These are phyloP conservation scores for Eptesicus fuscus DNA, from an alignment of 2,113 vertebrate species.

Conservation along the genomic window DNA sequence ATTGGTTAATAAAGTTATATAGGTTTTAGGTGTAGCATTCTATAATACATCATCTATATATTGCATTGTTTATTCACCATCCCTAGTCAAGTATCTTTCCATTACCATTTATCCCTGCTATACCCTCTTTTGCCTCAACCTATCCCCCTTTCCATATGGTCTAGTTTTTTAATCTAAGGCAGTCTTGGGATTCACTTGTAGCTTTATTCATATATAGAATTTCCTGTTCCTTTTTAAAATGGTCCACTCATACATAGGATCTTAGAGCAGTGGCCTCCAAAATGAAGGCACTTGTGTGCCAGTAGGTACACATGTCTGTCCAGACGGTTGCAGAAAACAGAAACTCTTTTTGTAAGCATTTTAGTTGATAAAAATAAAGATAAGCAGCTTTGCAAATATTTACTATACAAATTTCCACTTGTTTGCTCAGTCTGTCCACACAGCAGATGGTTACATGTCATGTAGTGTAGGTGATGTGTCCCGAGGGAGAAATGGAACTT, in stretches of 20 bases:
- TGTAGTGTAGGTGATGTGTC: background rate
- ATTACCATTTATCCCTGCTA: background rate
- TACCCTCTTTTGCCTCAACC: background rate
- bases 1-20: background rate
- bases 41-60: background rate
- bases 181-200: background rate
- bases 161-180: background rate
- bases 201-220: background rate
- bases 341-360: background rate
- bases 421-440: background rate
- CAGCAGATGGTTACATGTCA: background rate
- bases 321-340: background rate
- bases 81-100: background rate
- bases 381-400: conserved; percentile 1
- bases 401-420: background rate
- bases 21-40: background rate
- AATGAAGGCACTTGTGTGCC: background rate
- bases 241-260: background rate
- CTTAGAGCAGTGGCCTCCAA: background rate
- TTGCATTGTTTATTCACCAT: background rate
- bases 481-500: background rate
- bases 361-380: background rate
- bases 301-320: background rate
- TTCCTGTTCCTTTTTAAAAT: background rate
- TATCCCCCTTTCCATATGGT: background rate